Percentiles rank a stretch among this genome's conserved stretches.
These are phyloP conservation scores for Brachionus plicatilis DNA, from an alignment of 1,140 invertebrate species.

Conservation along the genomic window DNA sequence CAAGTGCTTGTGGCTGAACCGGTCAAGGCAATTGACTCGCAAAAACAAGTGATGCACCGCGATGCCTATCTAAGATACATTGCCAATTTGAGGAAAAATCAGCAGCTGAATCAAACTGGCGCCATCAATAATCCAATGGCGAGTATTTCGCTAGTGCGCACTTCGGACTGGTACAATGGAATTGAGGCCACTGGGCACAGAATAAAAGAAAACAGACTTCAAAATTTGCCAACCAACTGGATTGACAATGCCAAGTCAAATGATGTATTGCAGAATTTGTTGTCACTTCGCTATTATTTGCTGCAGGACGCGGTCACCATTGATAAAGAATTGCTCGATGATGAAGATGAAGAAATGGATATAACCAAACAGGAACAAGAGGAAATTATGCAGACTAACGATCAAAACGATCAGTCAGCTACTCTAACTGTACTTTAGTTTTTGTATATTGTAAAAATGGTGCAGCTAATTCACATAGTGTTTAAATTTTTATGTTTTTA, in stretches of 20 bases:
- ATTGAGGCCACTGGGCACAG: neutral
- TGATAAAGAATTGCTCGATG: neutral
- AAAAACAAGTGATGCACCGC: neutral
- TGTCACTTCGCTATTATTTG: conserved; percentile 14
- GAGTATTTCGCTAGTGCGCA: neutral
- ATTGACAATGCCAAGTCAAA: conserved; percentile 10
- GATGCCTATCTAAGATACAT: conserved; percentile 21
- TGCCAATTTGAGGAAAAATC: neutral
- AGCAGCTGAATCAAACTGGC: neutral
- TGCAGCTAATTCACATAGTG: neutral
- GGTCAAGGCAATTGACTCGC: neutral
- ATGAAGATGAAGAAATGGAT: neutral
- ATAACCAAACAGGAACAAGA: neutral
- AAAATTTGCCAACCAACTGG: neutral
- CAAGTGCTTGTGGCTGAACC: neutral
- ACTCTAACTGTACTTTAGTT: neutral
- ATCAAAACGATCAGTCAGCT: neutral
- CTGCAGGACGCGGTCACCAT: conserved; percentile 8
- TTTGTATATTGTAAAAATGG: neutral
- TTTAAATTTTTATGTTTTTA: neutral
- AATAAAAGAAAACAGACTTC: neutral
- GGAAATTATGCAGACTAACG: neutral
- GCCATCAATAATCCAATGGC: neutral
- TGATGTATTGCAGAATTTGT: conserved; percentile 28
- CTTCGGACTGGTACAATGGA: conserved; percentile 24